Percentiles rank a stretch among this genome's conserved stretches.
These are phyloP conservation scores for Syngnathus floridae DNA, from an alignment of 2,113 vertebrate species.

Conservation along the genomic window DNA sequence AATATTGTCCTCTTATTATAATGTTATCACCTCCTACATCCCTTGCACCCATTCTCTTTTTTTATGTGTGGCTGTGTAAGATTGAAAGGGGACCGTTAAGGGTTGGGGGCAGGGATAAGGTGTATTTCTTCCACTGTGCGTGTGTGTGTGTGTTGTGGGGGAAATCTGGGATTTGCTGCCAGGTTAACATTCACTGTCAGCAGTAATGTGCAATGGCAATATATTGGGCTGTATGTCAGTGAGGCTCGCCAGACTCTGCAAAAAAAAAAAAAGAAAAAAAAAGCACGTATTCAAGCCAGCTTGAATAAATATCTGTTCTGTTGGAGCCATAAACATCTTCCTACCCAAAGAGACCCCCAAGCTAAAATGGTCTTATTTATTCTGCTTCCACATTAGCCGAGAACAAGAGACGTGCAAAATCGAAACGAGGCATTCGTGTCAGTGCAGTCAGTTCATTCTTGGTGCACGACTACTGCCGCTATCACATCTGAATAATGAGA, in stretches of 20 bases:
- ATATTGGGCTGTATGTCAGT: constrained; percentile 46
- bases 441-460: constrained; percentile 15
- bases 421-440: background rate
- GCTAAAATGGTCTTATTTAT: constrained; percentile 13
- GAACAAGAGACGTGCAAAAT: constrained; percentile 7
- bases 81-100: constrained; percentile 24
- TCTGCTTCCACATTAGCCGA: constrained; percentile 1
- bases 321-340: constrained; percentile 11
- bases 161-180: constrained; percentile 34
- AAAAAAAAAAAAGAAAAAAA: background rate
- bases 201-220: constrained; percentile 48
- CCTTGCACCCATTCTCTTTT: constrained; percentile 28
- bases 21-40: constrained; percentile 40
- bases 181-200: constrained; percentile 56
- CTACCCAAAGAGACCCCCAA: background rate
- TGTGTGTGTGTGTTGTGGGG: constrained; percentile 8
- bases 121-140: constrained; percentile 9
- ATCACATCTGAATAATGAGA: constrained; percentile 45
- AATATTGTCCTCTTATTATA: constrained; percentile 48
- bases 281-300: constrained; percentile 3
- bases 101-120: constrained; percentile 25
- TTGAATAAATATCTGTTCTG: constrained; percentile 16
- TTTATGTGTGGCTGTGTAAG: constrained; percentile 29
- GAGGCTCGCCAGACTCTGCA: constrained; percentile 24
- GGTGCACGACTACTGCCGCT: background rate